Conservation (phyloP, 2,888 invertebrate genomes). For the Myathropa florea region DNA sequence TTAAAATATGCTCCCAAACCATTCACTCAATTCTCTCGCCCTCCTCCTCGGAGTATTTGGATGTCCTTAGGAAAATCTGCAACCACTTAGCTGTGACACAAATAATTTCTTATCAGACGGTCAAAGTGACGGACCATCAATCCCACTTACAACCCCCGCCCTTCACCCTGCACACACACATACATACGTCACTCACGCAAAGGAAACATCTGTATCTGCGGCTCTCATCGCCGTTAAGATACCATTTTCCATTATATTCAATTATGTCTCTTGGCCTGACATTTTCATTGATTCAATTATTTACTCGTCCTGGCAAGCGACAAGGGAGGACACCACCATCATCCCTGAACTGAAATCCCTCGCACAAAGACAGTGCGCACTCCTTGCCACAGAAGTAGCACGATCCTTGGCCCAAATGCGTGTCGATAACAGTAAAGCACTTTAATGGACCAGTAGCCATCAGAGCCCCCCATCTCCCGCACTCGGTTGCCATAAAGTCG, state of each 20-base stretch:
- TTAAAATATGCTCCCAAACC: background rate
- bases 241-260: constrained; percentile 50
- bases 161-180: background rate
- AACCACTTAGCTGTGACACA: background rate
- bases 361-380: background rate
- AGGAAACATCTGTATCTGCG: constrained; percentile 1
- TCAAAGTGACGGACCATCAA: constrained; percentile 14
- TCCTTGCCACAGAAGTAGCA: constrained; percentile 8
- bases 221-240: background rate
- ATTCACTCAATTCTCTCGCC: too few relatives aligned
- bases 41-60: background rate
- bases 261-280: constrained; percentile 31
- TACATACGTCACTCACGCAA: background rate
- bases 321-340: background rate
- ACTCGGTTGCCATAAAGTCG: background rate
- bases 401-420: constrained; percentile 47
- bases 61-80: background rate
- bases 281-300: constrained; percentile 59
- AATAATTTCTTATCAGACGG: constrained; percentile 21
- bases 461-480: background rate
- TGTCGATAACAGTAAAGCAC: constrained; percentile 36
- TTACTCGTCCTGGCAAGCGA: constrained; percentile 25
- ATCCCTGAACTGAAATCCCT: background rate
- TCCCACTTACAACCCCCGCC: background rate
- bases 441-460: constrained; percentile 17